A percentile compares a stretch with the other conserved stretches of the same genome.
Evolutionary conservation across 1,140 invertebrate genomes (phyloP).

Genomic region (Drosophila ohnishii): DNA sequence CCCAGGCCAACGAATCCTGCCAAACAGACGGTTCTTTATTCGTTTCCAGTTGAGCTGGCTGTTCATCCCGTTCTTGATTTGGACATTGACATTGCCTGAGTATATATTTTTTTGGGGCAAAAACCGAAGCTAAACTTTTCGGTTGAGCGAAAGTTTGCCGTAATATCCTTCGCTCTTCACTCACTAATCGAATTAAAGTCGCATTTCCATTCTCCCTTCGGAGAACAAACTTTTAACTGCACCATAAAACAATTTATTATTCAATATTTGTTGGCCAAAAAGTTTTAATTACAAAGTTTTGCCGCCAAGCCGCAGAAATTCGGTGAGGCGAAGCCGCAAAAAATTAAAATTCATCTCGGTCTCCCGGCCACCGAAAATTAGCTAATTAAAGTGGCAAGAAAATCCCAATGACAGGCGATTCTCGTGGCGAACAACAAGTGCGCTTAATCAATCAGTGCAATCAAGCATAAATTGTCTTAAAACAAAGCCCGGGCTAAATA

Average conservation of each 20-base stretch:
- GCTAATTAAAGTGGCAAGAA: conserved; percentile 56
- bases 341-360: conserved; percentile 35
- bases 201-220: conserved; percentile 6
- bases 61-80: conserved; percentile 22
- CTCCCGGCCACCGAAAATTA: conserved; percentile 26
- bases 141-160: conserved; percentile 25
- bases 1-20: conserved; percentile 10
- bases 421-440: conserved; percentile 57
- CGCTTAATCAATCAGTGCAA: conserved; percentile 79
- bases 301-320: conserved; percentile 16
- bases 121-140: conserved; percentile 15
- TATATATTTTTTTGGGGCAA: conserved; percentile 1
- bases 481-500: conserved; percentile 74
- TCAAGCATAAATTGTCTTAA: conserved; percentile 80
- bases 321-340: conserved; percentile 1
- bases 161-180: conserved; percentile 1
- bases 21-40: conserved; percentile 35
- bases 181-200: conserved; percentile 41
- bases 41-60: conserved; percentile 25
- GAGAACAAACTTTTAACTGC: conserved; percentile 50
- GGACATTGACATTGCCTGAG: conserved; percentile 56
- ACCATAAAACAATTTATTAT: conserved; percentile 69
- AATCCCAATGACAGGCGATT: conserved; percentile 31
- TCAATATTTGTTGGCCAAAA: conserved; percentile 61
- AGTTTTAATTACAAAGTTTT: conserved; percentile 74